Base-by-base conservation (phyloP, 2,888 invertebrate genomes). In the Dicycla oo region DNA sequence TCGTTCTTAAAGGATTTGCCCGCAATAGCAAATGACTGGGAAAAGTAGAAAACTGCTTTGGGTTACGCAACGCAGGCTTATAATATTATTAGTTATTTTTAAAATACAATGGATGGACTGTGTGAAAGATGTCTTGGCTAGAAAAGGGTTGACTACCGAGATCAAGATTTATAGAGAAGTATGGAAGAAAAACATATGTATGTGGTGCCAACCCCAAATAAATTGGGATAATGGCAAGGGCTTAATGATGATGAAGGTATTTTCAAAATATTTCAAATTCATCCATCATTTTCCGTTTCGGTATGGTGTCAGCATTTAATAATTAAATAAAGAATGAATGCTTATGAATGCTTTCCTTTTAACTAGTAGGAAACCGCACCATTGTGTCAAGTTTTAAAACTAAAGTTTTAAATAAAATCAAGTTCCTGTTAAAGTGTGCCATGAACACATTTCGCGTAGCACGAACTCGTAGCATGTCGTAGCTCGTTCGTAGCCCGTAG, bases 401-500 rank as follows among this genome's bases (percentile, higher is more conserved):
- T 40, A 61, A 71, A 74, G 51, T 75, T 68, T 56, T 30, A 49
- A 61, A 60, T 45, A 73, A 73, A 60, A 74, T 68, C 57, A 58
- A 69, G 62, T 68, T 77, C 43, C 23, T 54, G n/a, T 49, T 40
- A 73, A 71, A 66, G 49, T 69, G 30, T 72, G 64, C 56, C 34
- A 20, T n/a, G 51, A 65, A 68, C 51, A 77, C 18, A 75, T 75
- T 78, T 72, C 47, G 6, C 75, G 73, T 80, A 75, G 70, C 77
- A 73, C 26, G 20, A 57, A 43, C 56, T 73, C 75, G 73, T 77
- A 76, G 73, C 68, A 63, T 23, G 54, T 72, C 73, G 79, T 81
- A 84, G 78, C 64, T 10, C 6, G 3, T 54, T 38, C 74, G 77
- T 82, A 80, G 73, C 69, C n/a, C 61, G 80, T 79, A 76, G 81